phyloP scores from a whole-genome alignment of 2,113 vertebrate species.

The Eonycteris spelaea region DNA sequence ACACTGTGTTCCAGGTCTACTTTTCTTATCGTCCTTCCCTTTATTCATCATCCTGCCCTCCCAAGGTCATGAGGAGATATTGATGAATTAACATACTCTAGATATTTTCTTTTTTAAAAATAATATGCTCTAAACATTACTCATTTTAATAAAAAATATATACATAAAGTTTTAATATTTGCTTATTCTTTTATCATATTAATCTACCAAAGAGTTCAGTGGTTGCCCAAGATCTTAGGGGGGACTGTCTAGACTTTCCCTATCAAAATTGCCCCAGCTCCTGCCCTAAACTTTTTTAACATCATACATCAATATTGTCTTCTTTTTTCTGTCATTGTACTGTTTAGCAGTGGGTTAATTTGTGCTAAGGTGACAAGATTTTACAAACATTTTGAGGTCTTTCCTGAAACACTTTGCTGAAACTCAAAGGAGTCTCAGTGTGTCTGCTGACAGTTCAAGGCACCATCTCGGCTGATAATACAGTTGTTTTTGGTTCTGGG shows the following conservation, averaged over 20 bases:
- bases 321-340: fast-evolving
- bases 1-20: fast-evolving
- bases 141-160: neutral
- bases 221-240: neutral
- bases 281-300: neutral
- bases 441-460: neutral
- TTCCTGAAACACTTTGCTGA: neutral
- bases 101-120: neutral
- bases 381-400: neutral
- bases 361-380: neutral
- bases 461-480: fast-evolving
- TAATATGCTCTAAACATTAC: neutral
- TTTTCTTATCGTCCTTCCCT: too few relatives aligned
- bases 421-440: neutral
- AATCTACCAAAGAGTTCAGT: neutral
- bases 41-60: neutral
- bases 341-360: neutral
- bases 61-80: neutral
- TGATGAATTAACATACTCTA: neutral
- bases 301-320: neutral
- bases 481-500: neutral
- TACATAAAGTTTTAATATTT: neutral
- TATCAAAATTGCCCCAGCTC: neutral
- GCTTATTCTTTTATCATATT: neutral
- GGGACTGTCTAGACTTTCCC: neutral